phyloP scores from a whole-genome alignment of 2,113 vertebrate genomes.

The Phoenicopterus ruber region DNA sequence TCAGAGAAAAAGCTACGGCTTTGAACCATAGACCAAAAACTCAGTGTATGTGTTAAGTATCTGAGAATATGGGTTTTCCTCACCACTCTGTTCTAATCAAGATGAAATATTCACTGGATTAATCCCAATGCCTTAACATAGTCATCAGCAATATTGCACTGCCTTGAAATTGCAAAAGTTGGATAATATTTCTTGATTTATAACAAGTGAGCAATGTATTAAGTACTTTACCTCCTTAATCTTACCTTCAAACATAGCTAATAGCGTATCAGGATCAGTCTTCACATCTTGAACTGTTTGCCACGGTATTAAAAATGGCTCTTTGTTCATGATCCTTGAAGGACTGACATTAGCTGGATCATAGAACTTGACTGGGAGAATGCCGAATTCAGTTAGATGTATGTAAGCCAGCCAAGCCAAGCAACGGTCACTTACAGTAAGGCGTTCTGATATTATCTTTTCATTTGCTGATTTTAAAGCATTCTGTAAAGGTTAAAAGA shows the following conservation, averaged over 20 bases:
- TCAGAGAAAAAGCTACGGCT: not conserved
- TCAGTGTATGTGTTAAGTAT: not conserved
- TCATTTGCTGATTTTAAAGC: slow-evolving; percentile 77
- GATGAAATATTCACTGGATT: not conserved
- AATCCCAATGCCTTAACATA: not conserved
- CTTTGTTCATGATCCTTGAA: slow-evolving; percentile 83
- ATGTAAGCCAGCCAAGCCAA: slow-evolving; percentile 92
- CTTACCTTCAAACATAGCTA: slow-evolving; percentile 88
- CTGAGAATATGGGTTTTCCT: not conserved
- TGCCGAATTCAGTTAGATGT: slow-evolving; percentile 87
- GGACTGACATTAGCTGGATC: slow-evolving; percentile 84
- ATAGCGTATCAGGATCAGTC: slow-evolving; percentile 78
- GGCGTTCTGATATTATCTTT: slow-evolving; percentile 66
- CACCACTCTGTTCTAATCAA: not conserved
- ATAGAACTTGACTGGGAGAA: slow-evolving; percentile 83
- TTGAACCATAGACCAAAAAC: not conserved
- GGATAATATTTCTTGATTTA: not conserved
- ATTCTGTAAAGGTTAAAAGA: slow-evolving; percentile 73
- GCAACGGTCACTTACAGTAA: slow-evolving; percentile 79
- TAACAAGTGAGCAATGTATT: not conserved
- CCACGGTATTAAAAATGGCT: slow-evolving; percentile 89
- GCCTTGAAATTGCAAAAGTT: not conserved
- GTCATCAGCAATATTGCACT: not conserved
- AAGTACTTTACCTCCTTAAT: not conserved
- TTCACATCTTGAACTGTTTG: slow-evolving; percentile 76